phyloP scores from a whole-genome alignment of 2,888 invertebrate genomes.

The Drosophila borborema region DNA sequence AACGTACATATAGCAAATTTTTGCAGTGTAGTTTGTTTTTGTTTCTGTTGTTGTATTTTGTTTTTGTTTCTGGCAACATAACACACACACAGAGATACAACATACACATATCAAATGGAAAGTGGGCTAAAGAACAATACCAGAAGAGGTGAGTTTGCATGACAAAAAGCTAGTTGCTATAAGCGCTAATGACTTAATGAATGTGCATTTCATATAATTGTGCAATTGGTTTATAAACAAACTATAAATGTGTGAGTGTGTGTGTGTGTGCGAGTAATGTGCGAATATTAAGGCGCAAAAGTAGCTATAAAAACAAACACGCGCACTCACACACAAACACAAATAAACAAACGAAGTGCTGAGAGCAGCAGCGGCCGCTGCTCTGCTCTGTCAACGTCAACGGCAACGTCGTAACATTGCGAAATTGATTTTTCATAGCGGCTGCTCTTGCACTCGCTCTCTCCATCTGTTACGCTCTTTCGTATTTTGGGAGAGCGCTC shows the following conservation, averaged over 20 bases:
- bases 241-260: background rate
- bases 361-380: slow-evolving; percentile 28
- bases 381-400: slow-evolving; percentile 36
- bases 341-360: slow-evolving; percentile 47
- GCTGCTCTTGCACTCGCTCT: slow-evolving; percentile 17
- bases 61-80: slow-evolving; percentile 14
- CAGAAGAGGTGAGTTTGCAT: slow-evolving; percentile 48
- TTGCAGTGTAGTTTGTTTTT: slow-evolving; percentile 24
- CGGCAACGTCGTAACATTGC: slow-evolving; percentile 71
- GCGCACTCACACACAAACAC: slow-evolving; percentile 22
- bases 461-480: slow-evolving; percentile 2
- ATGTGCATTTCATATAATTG: slow-evolving; percentile 15
- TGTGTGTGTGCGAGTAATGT: slow-evolving; percentile 43
- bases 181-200: slow-evolving; percentile 12
- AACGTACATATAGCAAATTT: slow-evolving; percentile 11
- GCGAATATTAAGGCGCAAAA: slow-evolving; percentile 45
- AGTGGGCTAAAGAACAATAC: slow-evolving; percentile 54
- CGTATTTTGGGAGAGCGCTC: slow-evolving; percentile 26
- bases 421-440: slow-evolving; percentile 83
- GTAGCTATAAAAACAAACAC: slow-evolving; percentile 33
- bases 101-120: slow-evolving; percentile 47
- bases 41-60: slow-evolving; percentile 4
- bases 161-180: slow-evolving; percentile 19
- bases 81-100: slow-evolving; percentile 36
- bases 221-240: slow-evolving; percentile 33